Conservation (phyloP, 92 coral and sea anemone genomes). For the Umimayanthus kanabou region DNA sequence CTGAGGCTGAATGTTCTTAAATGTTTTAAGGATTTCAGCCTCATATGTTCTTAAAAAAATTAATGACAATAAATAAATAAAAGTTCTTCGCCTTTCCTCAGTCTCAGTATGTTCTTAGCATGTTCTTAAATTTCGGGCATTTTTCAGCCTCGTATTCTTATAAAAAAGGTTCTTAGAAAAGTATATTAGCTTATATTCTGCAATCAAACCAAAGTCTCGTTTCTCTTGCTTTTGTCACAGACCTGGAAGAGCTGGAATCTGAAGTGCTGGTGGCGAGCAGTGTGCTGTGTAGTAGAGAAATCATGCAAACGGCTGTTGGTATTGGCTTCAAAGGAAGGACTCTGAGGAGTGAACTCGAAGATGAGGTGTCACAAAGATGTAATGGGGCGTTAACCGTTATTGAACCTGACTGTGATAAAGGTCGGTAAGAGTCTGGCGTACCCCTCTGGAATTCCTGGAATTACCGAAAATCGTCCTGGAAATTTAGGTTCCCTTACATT, state of each 20-base stretch:
- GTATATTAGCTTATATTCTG: too few species aligned
- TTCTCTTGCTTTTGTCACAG: background rate
- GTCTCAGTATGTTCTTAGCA: too few species aligned
- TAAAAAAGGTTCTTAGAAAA: too few species aligned
- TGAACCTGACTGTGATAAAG: conserved; percentile 48
- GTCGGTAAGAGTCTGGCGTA: background rate
- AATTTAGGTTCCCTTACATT: too few species aligned
- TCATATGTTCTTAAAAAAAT: too few species aligned
- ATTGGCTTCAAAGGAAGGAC: conserved; percentile 48
- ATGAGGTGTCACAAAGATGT: conserved; percentile 48
- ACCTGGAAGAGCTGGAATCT: conserved; percentile 51
- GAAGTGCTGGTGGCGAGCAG: conserved; percentile 51
- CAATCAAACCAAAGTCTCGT: background rate
- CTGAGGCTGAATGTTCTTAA: too few species aligned
- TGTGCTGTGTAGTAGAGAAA: conserved; percentile 60
- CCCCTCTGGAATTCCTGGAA: background rate
- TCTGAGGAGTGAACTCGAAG: conserved; percentile 44
- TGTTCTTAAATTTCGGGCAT: too few species aligned
- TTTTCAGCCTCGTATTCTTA: too few species aligned
- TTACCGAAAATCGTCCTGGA: too few species aligned
- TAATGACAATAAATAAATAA: too few species aligned
- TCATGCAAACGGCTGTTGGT: conserved; percentile 54
- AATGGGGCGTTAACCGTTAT: conserved; percentile 49
- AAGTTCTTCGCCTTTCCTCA: too few species aligned
- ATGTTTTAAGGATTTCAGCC: too few species aligned